Conservation (phyloP, 2,888 invertebrate genomes). For the Hesperia comma region DNA sequence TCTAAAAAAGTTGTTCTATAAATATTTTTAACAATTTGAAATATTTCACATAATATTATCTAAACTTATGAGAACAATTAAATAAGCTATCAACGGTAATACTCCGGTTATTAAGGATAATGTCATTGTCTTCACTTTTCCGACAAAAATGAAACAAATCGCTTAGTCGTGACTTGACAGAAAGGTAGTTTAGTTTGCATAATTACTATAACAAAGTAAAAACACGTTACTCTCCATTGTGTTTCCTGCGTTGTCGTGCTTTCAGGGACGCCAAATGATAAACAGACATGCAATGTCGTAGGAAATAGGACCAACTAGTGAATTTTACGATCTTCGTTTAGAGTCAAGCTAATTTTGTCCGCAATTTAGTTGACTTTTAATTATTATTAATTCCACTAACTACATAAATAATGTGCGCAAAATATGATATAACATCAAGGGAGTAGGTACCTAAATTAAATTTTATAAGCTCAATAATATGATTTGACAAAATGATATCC, state of each 20-base stretch:
- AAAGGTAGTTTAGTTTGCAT: slow-evolving; percentile 56
- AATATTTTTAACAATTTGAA: no score
- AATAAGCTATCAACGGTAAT: not conserved
- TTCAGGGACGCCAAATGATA: slow-evolving; percentile 62
- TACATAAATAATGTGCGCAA: no score
- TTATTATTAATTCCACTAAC: not conserved
- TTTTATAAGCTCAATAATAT: no score
- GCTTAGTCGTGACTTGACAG: slow-evolving; percentile 61
- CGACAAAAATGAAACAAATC: slow-evolving; percentile 46
- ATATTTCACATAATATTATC: no score
- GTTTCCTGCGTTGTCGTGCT: slow-evolving; percentile 51
- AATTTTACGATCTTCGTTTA: slow-evolving; percentile 27
- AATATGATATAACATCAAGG: no score
- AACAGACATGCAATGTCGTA: slow-evolving; percentile 64
- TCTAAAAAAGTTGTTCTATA: no score
- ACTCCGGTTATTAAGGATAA: slow-evolving; percentile 3
- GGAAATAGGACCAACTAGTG: slow-evolving; percentile 27
- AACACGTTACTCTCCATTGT: slow-evolving; percentile 59
- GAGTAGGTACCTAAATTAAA: no score
- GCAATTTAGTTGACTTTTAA: slow-evolving; percentile 4
- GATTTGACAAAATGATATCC: no score
- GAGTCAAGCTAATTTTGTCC: slow-evolving; percentile 3
- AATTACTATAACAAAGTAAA: slow-evolving; percentile 56
- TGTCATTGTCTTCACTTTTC: slow-evolving; percentile 34
- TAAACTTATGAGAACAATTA: no score